phyloP scores from a whole-genome alignment of 2,888 invertebrate genomes.

The Cryptocheilus praepositus region DNA sequence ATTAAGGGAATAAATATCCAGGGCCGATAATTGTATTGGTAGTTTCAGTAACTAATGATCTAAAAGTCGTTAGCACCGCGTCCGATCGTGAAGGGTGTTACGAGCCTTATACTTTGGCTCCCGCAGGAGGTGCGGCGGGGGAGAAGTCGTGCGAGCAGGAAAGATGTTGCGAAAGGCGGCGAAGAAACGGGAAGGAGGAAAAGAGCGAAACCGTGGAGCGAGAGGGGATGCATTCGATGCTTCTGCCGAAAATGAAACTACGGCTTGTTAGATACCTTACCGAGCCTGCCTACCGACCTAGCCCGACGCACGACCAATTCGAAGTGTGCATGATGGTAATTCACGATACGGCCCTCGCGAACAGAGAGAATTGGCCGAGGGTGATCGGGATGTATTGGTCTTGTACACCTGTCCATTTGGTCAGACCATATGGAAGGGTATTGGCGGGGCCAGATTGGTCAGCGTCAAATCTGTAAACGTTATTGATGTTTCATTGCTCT shows the following conservation, averaged over 20 bases:
- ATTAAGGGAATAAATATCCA: constrained; percentile 73
- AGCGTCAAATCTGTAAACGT: no score
- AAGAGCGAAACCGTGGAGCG: background rate
- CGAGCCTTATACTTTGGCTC: constrained; percentile 52
- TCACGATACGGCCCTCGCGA: constrained; percentile 55
- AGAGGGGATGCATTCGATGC: constrained; percentile 19
- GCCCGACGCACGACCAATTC: constrained; percentile 59
- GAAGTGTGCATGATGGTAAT: constrained; percentile 61
- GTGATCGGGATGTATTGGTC: constrained; percentile 9
- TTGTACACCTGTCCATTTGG: no score
- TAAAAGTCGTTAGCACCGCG: constrained; percentile 71
- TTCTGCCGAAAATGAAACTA: constrained; percentile 62
- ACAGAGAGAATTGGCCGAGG: constrained; percentile 32
- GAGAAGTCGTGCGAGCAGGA: background rate
- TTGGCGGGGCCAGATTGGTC: no score
- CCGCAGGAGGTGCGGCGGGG: constrained; percentile 32
- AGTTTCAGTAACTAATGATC: constrained; percentile 75
- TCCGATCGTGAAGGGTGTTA: constrained; percentile 56
- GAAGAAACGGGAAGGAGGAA: background rate
- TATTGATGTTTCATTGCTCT: no score
- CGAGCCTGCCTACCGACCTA: constrained; percentile 25
- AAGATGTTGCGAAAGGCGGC: constrained; percentile 2
- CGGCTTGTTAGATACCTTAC: constrained; percentile 39
- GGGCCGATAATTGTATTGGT: constrained; percentile 74
- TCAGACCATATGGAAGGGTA: background rate